Evolutionary conservation across 2,888 invertebrate genomes (phyloP).

Genomic region (Conops quadrifasciatus): DNA sequence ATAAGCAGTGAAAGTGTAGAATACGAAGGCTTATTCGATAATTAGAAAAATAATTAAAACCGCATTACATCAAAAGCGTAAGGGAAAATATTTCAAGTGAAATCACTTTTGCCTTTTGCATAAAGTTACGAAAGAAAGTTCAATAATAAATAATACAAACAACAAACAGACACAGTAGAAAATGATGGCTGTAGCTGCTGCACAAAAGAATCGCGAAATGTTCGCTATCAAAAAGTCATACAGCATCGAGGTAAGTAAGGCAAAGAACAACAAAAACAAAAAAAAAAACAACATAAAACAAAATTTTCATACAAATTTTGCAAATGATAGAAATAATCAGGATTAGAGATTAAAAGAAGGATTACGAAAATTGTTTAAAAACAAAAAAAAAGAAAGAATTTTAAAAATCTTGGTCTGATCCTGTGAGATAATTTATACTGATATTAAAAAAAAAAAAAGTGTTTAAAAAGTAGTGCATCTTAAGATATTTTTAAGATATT

Average conservation of each 20-base stretch:
- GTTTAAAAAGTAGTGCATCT: no score
- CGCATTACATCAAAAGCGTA: slow-evolving; percentile 40
- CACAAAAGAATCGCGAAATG: slow-evolving; percentile 94
- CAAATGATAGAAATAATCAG: no score
- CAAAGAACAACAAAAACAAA: not conserved
- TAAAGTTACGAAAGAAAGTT: slow-evolving; percentile 38
- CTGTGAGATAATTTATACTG: not conserved
- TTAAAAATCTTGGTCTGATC: not conserved
- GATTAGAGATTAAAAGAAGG: no score
- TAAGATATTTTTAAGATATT: no score
- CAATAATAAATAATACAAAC: slow-evolving; percentile 50
- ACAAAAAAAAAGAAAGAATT: not conserved
- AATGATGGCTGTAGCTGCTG: slow-evolving; percentile 89
- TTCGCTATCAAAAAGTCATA: slow-evolving; percentile 97
- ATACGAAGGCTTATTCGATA: slow-evolving; percentile 59
- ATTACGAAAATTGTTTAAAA: no score
- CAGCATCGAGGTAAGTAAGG: slow-evolving; percentile 91
- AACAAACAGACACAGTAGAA: slow-evolving; percentile 47
- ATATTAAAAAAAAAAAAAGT: no score
- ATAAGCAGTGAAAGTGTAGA: slow-evolving; percentile 61
- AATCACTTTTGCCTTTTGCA: slow-evolving; percentile 58
- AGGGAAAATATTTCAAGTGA: slow-evolving; percentile 41
- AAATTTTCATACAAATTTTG: not conserved
- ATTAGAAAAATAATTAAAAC: slow-evolving; percentile 12
- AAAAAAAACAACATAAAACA: slow-evolving; percentile 15